A percentile compares a stretch with the other conserved stretches of the same genome.
Conservation (phyloP, 2,888 invertebrate species). For the Pristionchus mayeri region DNA sequence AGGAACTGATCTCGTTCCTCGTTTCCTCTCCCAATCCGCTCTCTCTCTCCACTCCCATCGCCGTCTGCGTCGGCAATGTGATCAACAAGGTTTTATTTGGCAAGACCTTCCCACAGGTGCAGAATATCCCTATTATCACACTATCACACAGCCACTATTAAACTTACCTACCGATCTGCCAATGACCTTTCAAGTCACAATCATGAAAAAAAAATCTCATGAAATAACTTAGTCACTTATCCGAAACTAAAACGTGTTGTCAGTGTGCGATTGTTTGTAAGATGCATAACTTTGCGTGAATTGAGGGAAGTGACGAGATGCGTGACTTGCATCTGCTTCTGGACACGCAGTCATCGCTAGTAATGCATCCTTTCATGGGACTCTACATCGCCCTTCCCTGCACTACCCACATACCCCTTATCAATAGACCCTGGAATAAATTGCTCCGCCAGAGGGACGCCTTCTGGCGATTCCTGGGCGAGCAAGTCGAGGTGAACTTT, state of each 20-base stretch:
- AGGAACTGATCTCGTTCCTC: constrained; percentile 24
- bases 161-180: background rate
- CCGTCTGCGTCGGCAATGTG: constrained; percentile 74
- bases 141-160: background rate
- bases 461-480: constrained; percentile 66
- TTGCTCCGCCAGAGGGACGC: constrained; percentile 64
- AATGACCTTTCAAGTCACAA: background rate
- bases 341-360: constrained; percentile 69
- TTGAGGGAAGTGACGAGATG: constrained; percentile 67
- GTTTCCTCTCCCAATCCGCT: constrained; percentile 21
- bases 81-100: constrained; percentile 75
- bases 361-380: constrained; percentile 69
- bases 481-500: constrained; percentile 63
- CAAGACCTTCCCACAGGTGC: constrained; percentile 66
- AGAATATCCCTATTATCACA: background rate
- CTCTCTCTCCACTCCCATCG: constrained; percentile 59
- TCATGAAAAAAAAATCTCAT: background rate
- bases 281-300: background rate
- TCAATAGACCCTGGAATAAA: constrained; percentile 69
- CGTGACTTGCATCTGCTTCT: constrained; percentile 68
- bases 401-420: constrained; percentile 66
- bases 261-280: background rate
- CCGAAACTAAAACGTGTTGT: too few species aligned
- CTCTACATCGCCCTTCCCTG: constrained; percentile 70
- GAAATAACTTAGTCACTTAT: too few species aligned